Evolutionary conservation across 2,797 vertebrate species (phyloP).

Genomic region (Aselliscus stoliczkanus): DNA sequence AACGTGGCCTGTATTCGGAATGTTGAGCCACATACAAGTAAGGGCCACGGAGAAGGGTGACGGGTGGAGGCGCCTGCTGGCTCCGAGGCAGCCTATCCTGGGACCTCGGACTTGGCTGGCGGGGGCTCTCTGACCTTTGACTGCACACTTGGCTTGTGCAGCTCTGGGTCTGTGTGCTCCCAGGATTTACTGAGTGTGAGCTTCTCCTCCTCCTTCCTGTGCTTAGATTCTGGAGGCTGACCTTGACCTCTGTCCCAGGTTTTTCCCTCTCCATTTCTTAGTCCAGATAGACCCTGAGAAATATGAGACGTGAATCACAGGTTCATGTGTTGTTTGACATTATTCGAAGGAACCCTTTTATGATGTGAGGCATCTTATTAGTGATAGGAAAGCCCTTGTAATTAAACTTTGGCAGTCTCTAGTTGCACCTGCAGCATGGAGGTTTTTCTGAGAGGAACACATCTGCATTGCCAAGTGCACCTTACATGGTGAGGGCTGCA

Average conservation of each 20-base stretch:
- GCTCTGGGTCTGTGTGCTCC: fast-evolving
- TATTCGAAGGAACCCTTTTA: neutral
- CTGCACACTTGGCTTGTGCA: neutral
- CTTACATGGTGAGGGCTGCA: fast-evolving
- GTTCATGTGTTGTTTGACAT: neutral
- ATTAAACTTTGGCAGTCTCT: neutral
- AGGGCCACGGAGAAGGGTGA: neutral
- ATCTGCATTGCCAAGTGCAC: neutral
- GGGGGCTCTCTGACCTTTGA: neutral
- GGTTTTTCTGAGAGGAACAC: neutral
- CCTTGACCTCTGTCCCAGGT: neutral
- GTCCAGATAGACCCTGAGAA: neutral
- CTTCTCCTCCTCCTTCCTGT: neutral
- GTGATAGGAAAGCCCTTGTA: no score
- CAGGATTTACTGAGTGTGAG: fast-evolving
- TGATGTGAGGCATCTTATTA: neutral
- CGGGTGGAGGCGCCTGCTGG: neutral
- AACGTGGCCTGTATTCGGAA: neutral
- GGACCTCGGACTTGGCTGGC: fast-evolving
- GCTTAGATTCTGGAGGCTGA: neutral
- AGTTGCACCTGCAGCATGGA: fast-evolving
- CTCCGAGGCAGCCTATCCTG: neutral
- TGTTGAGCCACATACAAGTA: no score
- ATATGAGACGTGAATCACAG: neutral
- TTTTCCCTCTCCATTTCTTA: neutral